phyloP scores from a whole-genome alignment of 2,888 invertebrate genomes.

The Melieria omissa region DNA sequence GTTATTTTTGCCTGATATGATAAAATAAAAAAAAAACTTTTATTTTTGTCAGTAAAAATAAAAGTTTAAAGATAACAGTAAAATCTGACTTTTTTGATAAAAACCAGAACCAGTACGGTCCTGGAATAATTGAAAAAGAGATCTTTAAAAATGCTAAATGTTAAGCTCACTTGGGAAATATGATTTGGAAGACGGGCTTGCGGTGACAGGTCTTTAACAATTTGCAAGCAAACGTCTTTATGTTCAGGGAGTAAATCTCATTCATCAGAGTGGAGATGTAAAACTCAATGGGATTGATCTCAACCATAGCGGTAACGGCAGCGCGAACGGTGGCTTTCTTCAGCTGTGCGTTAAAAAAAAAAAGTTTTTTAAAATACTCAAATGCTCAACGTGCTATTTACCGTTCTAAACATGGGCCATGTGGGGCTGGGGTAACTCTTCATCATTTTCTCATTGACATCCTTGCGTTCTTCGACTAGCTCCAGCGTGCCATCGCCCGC shows the following conservation, averaged over 20 bases:
- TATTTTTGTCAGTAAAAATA: no score
- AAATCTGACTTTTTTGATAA: no score
- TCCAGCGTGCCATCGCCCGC: constrained; percentile 88
- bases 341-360: constrained; percentile 54
- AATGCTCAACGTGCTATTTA: constrained; percentile 48
- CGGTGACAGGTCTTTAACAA: constrained; percentile 86
- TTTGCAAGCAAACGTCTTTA: constrained; percentile 75
- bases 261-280: constrained; percentile 81
- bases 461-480: constrained; percentile 73
- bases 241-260: constrained; percentile 83
- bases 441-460: constrained; percentile 52
- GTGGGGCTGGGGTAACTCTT: constrained; percentile 69
- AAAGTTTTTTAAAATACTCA: neutral
- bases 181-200: constrained; percentile 80
- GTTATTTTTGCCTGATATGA: no score
- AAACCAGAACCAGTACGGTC: no score
- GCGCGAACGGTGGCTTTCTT: constrained; percentile 72
- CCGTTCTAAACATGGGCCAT: constrained; percentile 71
- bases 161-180: constrained; percentile 79
- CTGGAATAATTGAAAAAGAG: no score
- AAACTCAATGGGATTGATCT: constrained; percentile 72
- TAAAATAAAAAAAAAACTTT: no score
- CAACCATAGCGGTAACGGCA: constrained; percentile 79
- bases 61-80: no score
- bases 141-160: neutral